Base-by-base conservation (phyloP, 1,140 invertebrate species). In the Diachasma alloeum region DNA sequence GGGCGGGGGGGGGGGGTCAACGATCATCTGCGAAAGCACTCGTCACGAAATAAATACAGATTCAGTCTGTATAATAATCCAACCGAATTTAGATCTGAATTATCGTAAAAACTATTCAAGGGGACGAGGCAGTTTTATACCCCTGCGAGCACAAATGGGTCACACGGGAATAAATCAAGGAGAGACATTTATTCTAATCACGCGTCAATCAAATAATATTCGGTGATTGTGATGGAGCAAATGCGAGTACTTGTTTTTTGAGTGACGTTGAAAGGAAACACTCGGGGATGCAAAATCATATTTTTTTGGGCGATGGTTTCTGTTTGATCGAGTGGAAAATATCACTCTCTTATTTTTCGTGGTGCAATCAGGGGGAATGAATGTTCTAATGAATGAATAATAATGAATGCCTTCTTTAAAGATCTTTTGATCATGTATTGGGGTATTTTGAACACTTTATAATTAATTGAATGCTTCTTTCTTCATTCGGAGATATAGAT, bases 101-200 rank as follows among this genome's bases (percentile, higher is more conserved):
- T 11, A 46, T 11, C 10, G n/a, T 15, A 11, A 46, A 46, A 46
- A 46, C 3, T 15, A n/a, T 46, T 15, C 44, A 11, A 46, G 44
- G 11, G n/a, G 10, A 46, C 10, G 44, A 46, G 11, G 9, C 3
- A 5, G n/a, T 46, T 46, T 59, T 59, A 17, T 59, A 6, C 53
- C n/a, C 53, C n/a, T 10, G 15, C 4, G 53, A 22, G 19, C 3
- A 59, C 19, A 59, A 59, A 59, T 59, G 53, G 53, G 53, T 59
- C 53, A 59, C 53, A 59, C 53, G 53, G 53, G 53, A 59, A 59
- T 59, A 59, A 59, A 59, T 59, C 19, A 59, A 17, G 4, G 19
- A 59, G 53, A 59, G n/a, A 59, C 53, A 59, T 59, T 59, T 59
- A 59, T 59, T 22, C 53, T n/a, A 59, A 59, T 59, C 6, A 59